Evolutionary conservation across 2,888 invertebrate species (phyloP).

Genomic region (Erynnis tages): DNA sequence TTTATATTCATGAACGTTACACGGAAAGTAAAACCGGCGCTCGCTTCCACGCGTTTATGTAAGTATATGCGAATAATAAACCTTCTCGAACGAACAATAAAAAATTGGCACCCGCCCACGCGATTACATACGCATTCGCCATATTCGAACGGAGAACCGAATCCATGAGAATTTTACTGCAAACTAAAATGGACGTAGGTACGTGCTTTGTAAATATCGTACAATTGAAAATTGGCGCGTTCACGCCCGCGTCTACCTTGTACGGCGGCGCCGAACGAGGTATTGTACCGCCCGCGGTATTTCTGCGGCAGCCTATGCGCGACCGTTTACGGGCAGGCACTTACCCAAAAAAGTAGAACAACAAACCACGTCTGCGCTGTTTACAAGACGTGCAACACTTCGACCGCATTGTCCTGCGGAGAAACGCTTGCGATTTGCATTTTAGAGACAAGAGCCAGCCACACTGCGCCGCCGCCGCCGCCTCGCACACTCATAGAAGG

Average conservation of each 20-base stretch:
- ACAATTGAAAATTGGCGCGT: conserved; percentile 56
- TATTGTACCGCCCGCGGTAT: conserved; percentile 70
- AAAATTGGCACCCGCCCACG: conserved; percentile 37
- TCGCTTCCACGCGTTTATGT: background rate
- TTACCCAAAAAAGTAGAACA: conserved; percentile 80
- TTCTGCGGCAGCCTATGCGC: conserved; percentile 71
- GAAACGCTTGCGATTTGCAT: conserved; percentile 73
- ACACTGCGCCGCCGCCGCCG: conserved; percentile 38
- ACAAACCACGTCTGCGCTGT: conserved; percentile 69
- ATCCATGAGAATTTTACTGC: conserved; percentile 48
- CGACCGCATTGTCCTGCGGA: conserved; percentile 70
- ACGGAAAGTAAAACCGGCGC: conserved; percentile 32
- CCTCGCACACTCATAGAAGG: conserved; percentile 18
- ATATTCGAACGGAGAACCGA: conserved; percentile 45
- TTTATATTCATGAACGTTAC: conserved; percentile 42
- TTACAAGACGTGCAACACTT: conserved; percentile 76
- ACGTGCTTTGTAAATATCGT: conserved; percentile 51
- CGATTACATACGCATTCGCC: conserved; percentile 33
- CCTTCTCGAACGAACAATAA: conserved; percentile 44
- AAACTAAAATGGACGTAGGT: conserved; percentile 50
- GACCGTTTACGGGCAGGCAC: conserved; percentile 71
- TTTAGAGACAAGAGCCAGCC: conserved; percentile 56
- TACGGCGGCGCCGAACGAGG: conserved; percentile 64
- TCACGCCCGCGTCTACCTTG: conserved; percentile 63
- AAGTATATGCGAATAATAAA: conserved; percentile 42